These are phyloP conservation scores for Caenorhabditis sulstoni DNA, from an alignment of 2,888 invertebrate species.

Conservation along the genomic window DNA sequence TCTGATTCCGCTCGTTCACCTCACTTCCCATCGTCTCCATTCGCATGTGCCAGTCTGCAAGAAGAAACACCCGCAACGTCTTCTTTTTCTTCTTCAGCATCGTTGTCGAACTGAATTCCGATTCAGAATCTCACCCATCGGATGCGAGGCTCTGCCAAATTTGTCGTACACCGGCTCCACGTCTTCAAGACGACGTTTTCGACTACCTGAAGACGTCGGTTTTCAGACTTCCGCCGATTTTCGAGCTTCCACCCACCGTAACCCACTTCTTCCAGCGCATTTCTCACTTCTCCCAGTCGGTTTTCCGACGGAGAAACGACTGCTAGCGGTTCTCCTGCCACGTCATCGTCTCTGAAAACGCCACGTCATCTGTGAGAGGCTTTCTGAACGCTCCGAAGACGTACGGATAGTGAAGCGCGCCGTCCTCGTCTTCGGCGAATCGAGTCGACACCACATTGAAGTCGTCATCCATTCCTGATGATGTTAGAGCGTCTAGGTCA, in stretches of 20 bases:
- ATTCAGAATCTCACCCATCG: slow-evolving; percentile 46
- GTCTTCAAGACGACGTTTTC: slow-evolving; percentile 41
- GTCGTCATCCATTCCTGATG: slow-evolving; percentile 56
- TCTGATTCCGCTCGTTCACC: slow-evolving; percentile 13
- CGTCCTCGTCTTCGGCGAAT: slow-evolving; percentile 38
- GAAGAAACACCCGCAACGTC: no score
- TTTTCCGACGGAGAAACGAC: slow-evolving; percentile 19
- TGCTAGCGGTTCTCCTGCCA: slow-evolving; percentile 17
- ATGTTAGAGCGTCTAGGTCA: neutral
- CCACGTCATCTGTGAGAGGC: neutral
- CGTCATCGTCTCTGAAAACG: slow-evolving; percentile 37
- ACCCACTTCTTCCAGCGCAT: slow-evolving; percentile 43
- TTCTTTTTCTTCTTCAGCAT: no score
- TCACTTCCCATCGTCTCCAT: slow-evolving; percentile 33
- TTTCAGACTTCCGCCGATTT: neutral
- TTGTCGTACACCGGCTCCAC: slow-evolving; percentile 52
- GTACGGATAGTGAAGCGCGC: slow-evolving; percentile 61
- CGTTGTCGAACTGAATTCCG: no score
- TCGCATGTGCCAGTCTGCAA: slow-evolving; percentile 55
- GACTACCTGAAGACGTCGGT: slow-evolving; percentile 7
- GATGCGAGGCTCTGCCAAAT: slow-evolving; percentile 45
- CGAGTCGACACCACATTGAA: slow-evolving; percentile 60
- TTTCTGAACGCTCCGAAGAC: neutral
- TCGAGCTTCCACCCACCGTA: neutral
- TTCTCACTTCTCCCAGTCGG: slow-evolving; percentile 15